Evolutionary conservation across 2,113 vertebrate genomes (phyloP).

Genomic region (Hyla sarda): DNA sequence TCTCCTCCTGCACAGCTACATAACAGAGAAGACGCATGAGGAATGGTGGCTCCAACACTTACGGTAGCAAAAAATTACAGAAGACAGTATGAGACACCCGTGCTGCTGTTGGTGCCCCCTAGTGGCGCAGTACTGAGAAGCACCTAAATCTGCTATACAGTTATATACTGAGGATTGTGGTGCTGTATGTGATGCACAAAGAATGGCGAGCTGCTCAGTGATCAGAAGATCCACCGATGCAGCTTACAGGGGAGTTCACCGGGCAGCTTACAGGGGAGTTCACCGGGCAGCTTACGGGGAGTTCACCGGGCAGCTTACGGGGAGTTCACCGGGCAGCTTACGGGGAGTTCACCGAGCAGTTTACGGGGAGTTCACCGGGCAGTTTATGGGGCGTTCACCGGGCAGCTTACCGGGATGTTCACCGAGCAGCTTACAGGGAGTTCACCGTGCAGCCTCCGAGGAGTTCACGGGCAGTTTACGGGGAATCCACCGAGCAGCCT

Average conservation of each 20-base stretch:
- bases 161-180: background rate
- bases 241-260: background rate
- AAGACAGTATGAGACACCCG: background rate
- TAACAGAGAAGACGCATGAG: background rate
- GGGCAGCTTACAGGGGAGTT: too few relatives aligned
- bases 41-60: background rate
- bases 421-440: too few relatives aligned
- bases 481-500: too few relatives aligned
- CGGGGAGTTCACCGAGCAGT: too few relatives aligned
- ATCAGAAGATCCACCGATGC: background rate
- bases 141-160: background rate
- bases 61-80: background rate
- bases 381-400: too few relatives aligned
- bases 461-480: too few relatives aligned
- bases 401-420: too few relatives aligned
- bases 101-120: background rate
- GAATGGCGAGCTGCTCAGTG: background rate
- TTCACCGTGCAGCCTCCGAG: too few relatives aligned
- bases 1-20: conserved; percentile 95
- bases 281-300: too few relatives aligned
- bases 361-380: too few relatives aligned
- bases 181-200: background rate
- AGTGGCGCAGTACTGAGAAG: background rate
- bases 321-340: too few relatives aligned
- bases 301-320: too few relatives aligned